Evolutionary conservation across 2,797 vertebrate species (phyloP).

Genomic region (Coilia nasus): DNA sequence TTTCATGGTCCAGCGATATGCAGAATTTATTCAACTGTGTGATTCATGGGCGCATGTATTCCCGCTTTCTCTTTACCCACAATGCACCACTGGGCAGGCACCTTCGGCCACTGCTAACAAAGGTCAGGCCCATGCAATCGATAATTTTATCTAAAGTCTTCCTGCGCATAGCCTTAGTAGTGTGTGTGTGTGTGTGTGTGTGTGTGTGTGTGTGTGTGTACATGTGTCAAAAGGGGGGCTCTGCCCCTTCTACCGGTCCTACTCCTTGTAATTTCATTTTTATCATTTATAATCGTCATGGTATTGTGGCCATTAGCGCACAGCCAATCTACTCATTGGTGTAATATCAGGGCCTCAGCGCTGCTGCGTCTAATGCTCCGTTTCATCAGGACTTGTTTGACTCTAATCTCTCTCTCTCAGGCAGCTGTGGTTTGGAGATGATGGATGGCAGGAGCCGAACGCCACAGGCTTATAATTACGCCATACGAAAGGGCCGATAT

Average conservation of each 20-base stretch:
- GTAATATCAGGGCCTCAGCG: neutral
- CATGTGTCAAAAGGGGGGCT: neutral
- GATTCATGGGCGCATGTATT: neutral
- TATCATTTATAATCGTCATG: neutral
- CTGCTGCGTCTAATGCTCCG: neutral
- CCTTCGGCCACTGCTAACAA: neutral
- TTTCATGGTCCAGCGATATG: neutral
- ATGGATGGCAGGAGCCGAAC: conserved; percentile 15
- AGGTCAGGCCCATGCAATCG: neutral
- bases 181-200: too few relatives aligned
- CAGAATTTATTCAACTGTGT: neutral
- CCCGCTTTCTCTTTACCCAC: neutral
- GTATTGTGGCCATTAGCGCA: neutral
- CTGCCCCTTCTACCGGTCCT: neutral
- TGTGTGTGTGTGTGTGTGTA: too few relatives aligned
- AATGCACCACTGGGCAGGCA: neutral
- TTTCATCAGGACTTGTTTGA: neutral
- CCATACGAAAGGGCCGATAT: conserved; percentile 3
- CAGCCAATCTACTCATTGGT: neutral
- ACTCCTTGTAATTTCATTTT: neutral
- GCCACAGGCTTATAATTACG: conserved; percentile 30
- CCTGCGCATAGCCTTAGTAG: neutral
- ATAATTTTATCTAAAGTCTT: neutral
- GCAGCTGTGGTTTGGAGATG: conserved; percentile 10
- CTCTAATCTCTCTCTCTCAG: neutral